Evolutionary conservation across 1,140 invertebrate species (phyloP), one percentile per base, ranked within the genome.

Genomic region (Halictus rubicundus): DNA sequence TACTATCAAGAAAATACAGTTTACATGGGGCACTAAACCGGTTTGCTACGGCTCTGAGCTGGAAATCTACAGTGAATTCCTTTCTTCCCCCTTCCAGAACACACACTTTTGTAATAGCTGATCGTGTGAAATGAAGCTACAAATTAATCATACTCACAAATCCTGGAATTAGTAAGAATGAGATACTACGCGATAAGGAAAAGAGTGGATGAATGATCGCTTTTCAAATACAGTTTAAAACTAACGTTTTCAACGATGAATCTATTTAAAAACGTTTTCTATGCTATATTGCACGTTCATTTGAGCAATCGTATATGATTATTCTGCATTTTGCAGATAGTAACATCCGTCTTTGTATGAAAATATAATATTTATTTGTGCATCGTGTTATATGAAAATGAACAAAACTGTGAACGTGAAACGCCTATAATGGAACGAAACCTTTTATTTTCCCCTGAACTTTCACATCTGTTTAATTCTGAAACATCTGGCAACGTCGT

Each of bases 391-490:
- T 57, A 23, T 0, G 10, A 23, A 46, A 65, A 19, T 32, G 19
- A 54, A 65, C 25, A 9, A 65, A 54, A 39, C 52, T 27, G 19
- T n/a, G 39, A 8, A 16, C 4, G 14, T 25, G 27, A 25, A 60
- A 60, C 16, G 16, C 27, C 52, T 85, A 63, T 66, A 32, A 21
- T 21, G 39, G 61, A 82, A 71, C 66, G 37, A 71, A 60, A 63
- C 83, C 69, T 61, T 57, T 32, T 64, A 63, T 78, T 73, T 68
- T 82, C 46, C 78, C 83, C 80, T 83, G 68, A 80, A 86, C 84
- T 87, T 84, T 87, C 70, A 71, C 84, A 81, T 86, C 81, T 81
- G 77, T 79, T 80, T 84, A 59, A 76, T 73, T 75, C 64, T n/a
- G 42, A 27, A 19, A 66, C 59, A 63, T 49, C 52, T 78, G 81